Conservation (phyloP, 2,113 vertebrate genomes). For the Stictonetta naevosa region DNA sequence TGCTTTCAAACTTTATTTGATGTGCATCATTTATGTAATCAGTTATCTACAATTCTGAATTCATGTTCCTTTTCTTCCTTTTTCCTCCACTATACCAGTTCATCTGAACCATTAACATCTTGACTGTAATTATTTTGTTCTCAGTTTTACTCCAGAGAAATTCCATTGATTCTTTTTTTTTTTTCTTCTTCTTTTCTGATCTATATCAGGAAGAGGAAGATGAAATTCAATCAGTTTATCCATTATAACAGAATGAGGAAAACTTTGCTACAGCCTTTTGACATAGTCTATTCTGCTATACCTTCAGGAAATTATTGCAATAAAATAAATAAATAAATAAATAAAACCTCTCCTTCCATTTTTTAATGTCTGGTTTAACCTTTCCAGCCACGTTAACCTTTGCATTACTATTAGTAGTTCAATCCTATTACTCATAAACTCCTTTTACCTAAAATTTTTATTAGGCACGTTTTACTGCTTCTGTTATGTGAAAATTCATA, state of each 20-base stretch:
- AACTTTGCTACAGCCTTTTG: not conserved
- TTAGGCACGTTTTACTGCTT: not conserved
- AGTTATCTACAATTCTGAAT: not conserved
- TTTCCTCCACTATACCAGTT: not conserved
- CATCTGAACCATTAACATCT: not conserved
- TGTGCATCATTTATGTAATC: not conserved
- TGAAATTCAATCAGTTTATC: not conserved
- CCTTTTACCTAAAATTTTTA: not conserved
- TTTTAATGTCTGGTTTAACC: constrained; percentile 20
- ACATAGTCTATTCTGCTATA: not conserved
- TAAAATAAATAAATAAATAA: not conserved
- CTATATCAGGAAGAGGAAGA: not conserved
- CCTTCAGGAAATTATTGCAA: not conserved
- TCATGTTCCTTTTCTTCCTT: not conserved
- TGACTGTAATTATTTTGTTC: not conserved
- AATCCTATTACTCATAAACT: constrained; percentile 21
- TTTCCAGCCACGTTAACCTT: constrained; percentile 45
- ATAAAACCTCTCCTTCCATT: not conserved
- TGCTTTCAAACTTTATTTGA: not conserved
- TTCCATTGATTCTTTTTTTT: not conserved
- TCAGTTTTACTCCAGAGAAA: not conserved
- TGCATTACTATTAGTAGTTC: not conserved
- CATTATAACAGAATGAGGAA: not conserved
- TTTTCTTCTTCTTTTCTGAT: not conserved
- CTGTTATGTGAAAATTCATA: not conserved